Conservation (phyloP, 2,888 invertebrate genomes). For the Caenorhabditis sulstoni region DNA sequence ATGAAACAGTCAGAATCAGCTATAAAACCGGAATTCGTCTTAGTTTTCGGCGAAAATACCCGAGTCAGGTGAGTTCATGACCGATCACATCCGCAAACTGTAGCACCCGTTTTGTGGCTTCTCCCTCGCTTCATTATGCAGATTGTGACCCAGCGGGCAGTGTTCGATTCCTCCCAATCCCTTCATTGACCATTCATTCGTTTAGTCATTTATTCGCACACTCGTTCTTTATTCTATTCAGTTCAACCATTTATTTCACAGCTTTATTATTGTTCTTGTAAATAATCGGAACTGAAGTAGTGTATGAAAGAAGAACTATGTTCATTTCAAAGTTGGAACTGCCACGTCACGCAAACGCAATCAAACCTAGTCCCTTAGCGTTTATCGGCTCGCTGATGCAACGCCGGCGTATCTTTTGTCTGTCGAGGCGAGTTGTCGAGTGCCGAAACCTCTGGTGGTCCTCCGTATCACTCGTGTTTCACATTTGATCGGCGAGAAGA, state of each 20-base stretch:
- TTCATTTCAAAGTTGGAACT: too few species aligned
- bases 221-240: neutral
- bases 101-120: neutral
- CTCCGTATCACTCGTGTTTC: neutral
- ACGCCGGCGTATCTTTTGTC: slow-evolving; percentile 29
- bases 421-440: slow-evolving; percentile 27
- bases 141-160: slow-evolving; percentile 32
- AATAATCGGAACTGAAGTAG: too few species aligned
- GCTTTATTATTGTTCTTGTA: too few species aligned
- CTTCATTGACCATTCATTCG: slow-evolving; percentile 36
- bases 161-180: slow-evolving; percentile 12
- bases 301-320: too few species aligned
- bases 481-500: slow-evolving; percentile 8
- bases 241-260: neutral
- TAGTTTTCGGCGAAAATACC: too few species aligned
- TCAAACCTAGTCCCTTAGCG: slow-evolving; percentile 1
- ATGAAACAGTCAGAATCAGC: too few species aligned
- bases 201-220: neutral
- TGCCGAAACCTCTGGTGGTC: slow-evolving; percentile 25
- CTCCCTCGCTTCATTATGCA: slow-evolving; percentile 30
- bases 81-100: slow-evolving; percentile 41
- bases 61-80: slow-evolving; percentile 53
- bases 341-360: slow-evolving; percentile 1
- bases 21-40: too few species aligned
- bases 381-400: slow-evolving; percentile 31